A percentile compares a stretch with the other conserved stretches of the same genome.
Evolutionary conservation across 2,797 vertebrate genomes (phyloP).

Genomic region (Eulemur albifrons): DNA sequence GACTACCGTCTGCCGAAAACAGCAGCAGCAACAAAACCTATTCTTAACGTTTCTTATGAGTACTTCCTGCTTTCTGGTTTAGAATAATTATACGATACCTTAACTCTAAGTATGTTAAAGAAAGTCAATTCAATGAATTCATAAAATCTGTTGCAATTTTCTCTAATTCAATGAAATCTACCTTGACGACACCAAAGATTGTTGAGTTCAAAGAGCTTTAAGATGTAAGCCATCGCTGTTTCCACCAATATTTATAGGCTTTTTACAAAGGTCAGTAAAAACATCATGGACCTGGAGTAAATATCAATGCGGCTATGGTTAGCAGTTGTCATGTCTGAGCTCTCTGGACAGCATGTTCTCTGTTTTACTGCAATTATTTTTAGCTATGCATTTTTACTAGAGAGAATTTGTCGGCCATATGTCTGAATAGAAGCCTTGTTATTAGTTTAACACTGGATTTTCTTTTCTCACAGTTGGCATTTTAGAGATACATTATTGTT

Average conservation of each 20-base stretch:
- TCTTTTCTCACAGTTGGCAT: not conserved
- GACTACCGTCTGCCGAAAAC: no score
- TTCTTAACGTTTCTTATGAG: not conserved
- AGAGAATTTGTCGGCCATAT: not conserved
- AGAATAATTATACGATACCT: not conserved
- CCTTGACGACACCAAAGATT: not conserved
- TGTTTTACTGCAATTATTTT: not conserved
- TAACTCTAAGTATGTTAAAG: not conserved
- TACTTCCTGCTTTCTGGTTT: not conserved
- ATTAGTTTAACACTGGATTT: not conserved
- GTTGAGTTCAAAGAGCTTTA: not conserved
- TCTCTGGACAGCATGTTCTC: not conserved
- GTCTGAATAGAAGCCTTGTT: not conserved
- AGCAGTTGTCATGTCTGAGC: not conserved
- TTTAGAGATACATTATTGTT: not conserved
- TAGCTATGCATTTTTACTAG: not conserved
- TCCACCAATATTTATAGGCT: not conserved
- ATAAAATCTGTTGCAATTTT: not conserved
- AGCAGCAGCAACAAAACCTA: not conserved
- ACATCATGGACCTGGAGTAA: not conserved
- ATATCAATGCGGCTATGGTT: fast-evolving
- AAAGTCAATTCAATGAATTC: not conserved
- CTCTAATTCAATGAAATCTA: not conserved
- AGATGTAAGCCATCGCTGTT: not conserved
- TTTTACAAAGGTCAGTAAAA: not conserved